phyloP scores from a whole-genome alignment of 2,113 vertebrate genomes.

The Thinocorus orbignyianus region DNA sequence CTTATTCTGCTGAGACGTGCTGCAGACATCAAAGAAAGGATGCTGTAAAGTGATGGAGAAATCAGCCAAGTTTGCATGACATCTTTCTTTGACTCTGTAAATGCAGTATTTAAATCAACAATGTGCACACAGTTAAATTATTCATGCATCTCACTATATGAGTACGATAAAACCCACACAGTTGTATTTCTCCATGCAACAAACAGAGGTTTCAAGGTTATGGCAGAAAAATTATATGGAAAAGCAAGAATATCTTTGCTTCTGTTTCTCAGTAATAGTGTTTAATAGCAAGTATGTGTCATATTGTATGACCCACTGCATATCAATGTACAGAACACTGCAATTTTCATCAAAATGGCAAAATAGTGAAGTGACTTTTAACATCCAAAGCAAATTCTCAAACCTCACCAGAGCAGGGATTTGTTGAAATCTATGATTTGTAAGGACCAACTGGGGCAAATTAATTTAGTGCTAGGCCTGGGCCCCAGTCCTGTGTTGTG shows the following conservation, averaged over 20 bases:
- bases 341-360: neutral
- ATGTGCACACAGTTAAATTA: neutral
- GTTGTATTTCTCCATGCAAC: neutral
- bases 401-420: neutral
- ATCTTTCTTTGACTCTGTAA: neutral
- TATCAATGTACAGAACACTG: neutral
- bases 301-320: neutral
- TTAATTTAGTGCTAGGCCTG: neutral
- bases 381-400: neutral
- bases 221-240: neutral
- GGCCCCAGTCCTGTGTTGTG: neutral
- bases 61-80: neutral
- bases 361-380: neutral
- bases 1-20: neutral
- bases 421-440: neutral
- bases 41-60: neutral
- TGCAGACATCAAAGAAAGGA: neutral
- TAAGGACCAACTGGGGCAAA: neutral
- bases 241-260: neutral
- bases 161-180: neutral
- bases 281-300: neutral
- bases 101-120: neutral
- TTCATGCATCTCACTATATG: neutral
- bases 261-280: neutral
- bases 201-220: neutral